Evolutionary conservation across 2,888 invertebrate species (phyloP).

Genomic region (Platypus cylindrus): DNA sequence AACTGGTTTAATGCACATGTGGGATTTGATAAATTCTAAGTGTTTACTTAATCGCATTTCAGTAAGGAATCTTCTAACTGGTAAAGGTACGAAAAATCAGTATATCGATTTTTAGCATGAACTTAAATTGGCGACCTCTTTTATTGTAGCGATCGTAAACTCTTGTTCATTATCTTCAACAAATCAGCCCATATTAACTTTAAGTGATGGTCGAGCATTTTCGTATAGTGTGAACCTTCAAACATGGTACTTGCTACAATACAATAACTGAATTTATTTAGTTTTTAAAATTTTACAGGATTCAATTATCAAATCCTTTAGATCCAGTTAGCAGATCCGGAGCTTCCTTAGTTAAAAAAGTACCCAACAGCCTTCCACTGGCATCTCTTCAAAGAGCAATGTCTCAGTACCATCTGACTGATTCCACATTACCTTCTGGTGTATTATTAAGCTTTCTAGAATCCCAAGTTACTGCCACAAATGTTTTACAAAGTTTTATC

Average conservation of each 20-base stretch:
- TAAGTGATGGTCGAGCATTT: slow-evolving; percentile 75
- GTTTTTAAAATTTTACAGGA: slow-evolving; percentile 30
- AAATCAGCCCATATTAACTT: slow-evolving; percentile 69
- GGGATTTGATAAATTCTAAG: slow-evolving; percentile 45
- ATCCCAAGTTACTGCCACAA: slow-evolving; percentile 57
- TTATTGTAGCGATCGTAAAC: slow-evolving; percentile 40
- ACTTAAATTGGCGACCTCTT: no score
- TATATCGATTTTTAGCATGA: no score
- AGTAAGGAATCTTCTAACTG: slow-evolving; percentile 46
- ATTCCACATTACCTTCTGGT: slow-evolving; percentile 32
- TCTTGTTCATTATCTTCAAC: slow-evolving; percentile 46
- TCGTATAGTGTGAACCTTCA: slow-evolving; percentile 66
- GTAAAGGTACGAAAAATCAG: slow-evolving; percentile 35
- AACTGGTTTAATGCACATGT: slow-evolving; percentile 41
- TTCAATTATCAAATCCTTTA: slow-evolving; percentile 39
- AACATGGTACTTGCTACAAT: slow-evolving; percentile 48
- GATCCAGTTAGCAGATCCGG: slow-evolving; percentile 41
- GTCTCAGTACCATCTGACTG: slow-evolving; percentile 26
- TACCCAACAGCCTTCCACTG: slow-evolving; percentile 27
- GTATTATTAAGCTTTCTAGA: slow-evolving; percentile 54
- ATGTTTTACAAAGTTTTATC: slow-evolving; percentile 51
- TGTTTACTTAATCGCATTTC: slow-evolving; percentile 44
- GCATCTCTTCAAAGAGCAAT: slow-evolving; percentile 32
- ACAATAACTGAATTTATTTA: slow-evolving; percentile 2
- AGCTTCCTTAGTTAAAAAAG: slow-evolving; percentile 32